These are phyloP conservation scores for Agrochola lychnidis DNA, from an alignment of 2,888 invertebrate species.

Conservation along the genomic window DNA sequence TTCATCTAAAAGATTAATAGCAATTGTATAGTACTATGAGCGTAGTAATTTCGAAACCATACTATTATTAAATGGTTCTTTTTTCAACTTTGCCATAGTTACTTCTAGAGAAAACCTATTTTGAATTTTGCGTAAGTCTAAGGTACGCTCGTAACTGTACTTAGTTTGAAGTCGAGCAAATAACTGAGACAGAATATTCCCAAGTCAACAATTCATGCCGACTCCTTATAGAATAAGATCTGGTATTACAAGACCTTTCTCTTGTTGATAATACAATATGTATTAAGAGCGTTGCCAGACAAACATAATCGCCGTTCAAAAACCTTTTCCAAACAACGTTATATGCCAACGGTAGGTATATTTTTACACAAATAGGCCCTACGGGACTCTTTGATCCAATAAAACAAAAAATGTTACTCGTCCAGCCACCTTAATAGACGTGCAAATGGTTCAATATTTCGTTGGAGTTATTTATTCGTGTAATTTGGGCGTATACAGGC, in stretches of 20 bases:
- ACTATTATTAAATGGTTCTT: too few species aligned
- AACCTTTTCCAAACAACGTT: constrained; percentile 24
- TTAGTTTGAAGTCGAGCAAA: neutral
- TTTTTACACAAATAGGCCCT: constrained; percentile 41
- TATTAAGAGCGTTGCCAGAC: constrained; percentile 20
- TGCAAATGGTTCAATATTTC: constrained; percentile 38
- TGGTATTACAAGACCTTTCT: neutral
- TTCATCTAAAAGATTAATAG: too few species aligned
- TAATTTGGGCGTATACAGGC: neutral
- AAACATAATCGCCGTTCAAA: constrained; percentile 21
- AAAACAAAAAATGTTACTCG: constrained; percentile 37
- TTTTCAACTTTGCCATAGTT: too few species aligned
- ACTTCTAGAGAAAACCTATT: too few species aligned
- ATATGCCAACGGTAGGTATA: constrained; percentile 13
- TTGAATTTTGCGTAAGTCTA: too few species aligned
- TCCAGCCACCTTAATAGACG: constrained; percentile 17
- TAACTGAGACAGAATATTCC: constrained; percentile 11
- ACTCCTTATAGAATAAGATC: constrained; percentile 10
- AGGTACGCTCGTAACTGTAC: neutral
- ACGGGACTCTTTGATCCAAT: constrained; percentile 50
- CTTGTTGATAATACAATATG: constrained; percentile 12
- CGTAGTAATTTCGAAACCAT: too few species aligned
- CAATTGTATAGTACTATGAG: too few species aligned
- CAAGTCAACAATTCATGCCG: constrained; percentile 18
- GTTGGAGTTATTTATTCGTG: constrained; percentile 36